These are phyloP conservation scores for Scaptomyza polygonia DNA, from an alignment of 2,888 invertebrate species.

Conservation along the genomic window DNA sequence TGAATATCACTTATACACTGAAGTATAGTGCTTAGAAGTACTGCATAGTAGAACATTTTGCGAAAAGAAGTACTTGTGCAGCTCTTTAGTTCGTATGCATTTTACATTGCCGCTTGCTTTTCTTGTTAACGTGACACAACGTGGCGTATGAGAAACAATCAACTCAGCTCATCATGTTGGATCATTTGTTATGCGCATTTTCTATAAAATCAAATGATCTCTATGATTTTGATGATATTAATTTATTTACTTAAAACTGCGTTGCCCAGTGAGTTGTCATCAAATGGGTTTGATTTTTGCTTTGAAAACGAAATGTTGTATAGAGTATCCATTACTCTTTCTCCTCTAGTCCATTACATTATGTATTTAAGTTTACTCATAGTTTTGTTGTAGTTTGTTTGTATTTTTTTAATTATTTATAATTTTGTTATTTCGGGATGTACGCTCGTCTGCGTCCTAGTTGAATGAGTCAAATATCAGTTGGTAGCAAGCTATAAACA, in stretches of 20 bases:
- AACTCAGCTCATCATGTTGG: constrained; percentile 4
- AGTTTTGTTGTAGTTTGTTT: no score
- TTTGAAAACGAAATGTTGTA: neutral
- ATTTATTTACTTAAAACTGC: no score
- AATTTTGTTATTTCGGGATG: constrained; percentile 29
- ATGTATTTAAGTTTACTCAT: no score
- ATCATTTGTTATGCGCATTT: constrained; percentile 24
- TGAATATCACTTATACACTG: no score
- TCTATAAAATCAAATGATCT: no score
- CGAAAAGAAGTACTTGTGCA: no score
- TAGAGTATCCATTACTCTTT: neutral
- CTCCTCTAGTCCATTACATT: neutral
- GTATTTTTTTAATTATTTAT: no score
- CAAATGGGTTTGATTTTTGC: neutral
- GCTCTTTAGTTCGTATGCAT: constrained; percentile 17
- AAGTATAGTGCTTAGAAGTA: no score
- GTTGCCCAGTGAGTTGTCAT: no score
- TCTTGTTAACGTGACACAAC: constrained; percentile 25
- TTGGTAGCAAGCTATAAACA: constrained; percentile 28
- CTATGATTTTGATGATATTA: no score
- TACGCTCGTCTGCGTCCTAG: constrained; percentile 25
- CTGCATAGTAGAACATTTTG: no score
- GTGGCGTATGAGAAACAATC: constrained; percentile 32
- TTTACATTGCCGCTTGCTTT: constrained; percentile 12
- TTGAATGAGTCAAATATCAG: constrained; percentile 35